phyloP scores from a whole-genome alignment of 2,797 vertebrate genomes.

The Psittacula derbiana region DNA sequence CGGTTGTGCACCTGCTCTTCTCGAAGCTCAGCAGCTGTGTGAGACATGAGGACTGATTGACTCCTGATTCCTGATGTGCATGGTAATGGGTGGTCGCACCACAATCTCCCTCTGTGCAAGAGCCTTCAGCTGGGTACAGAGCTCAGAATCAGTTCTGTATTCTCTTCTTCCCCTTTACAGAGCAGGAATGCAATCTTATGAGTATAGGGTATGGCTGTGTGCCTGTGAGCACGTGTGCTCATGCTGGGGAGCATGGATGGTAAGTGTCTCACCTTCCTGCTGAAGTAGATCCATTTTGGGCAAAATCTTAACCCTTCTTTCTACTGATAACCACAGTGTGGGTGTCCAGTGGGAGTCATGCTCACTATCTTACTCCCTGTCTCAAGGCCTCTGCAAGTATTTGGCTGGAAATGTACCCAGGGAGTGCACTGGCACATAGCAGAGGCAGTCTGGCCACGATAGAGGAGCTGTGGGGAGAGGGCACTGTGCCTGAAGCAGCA shows the following conservation, averaged over 20 bases:
- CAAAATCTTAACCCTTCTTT: background rate
- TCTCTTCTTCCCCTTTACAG: background rate
- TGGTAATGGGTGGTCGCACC: background rate
- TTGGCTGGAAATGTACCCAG: background rate
- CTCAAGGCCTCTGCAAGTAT: background rate
- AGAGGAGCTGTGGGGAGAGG: background rate
- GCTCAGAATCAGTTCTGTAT: background rate
- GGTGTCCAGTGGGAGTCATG: fast-evolving
- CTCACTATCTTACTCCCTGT: background rate
- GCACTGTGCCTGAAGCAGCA: background rate
- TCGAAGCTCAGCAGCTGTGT: background rate
- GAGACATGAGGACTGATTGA: background rate
- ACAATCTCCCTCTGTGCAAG: background rate
- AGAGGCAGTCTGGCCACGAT: background rate
- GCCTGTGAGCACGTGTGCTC: background rate
- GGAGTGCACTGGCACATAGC: fast-evolving
- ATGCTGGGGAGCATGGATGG: fast-evolving
- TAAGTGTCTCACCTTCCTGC: background rate
- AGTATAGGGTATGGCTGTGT: background rate
- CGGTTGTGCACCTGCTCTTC: background rate
- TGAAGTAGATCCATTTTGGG: background rate
- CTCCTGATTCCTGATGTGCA: background rate
- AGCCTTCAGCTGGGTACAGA: background rate
- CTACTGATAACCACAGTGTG: background rate
- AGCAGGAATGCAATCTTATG: background rate